Conservation (phyloP, 2,113 vertebrate species). For the Jacana jacana region DNA sequence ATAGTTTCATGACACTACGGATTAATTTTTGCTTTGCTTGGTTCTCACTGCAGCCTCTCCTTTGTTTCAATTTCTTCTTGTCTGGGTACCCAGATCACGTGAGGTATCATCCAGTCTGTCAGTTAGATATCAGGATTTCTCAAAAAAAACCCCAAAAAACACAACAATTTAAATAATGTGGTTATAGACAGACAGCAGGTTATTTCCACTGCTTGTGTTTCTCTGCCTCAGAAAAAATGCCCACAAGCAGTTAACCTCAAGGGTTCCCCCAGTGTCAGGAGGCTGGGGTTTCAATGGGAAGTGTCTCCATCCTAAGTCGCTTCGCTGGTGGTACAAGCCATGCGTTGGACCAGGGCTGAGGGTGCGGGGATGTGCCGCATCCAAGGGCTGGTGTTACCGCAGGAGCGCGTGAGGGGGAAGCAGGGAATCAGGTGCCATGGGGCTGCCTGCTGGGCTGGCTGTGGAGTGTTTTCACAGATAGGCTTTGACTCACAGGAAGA, state of each 20-base stretch:
- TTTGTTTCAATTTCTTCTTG: not conserved
- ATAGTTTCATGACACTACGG: not conserved
- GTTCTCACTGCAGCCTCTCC: not conserved
- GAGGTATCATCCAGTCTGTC: not conserved
- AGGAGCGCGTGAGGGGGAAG: fast-evolving
- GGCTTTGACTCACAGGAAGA: slow-evolving; percentile 49
- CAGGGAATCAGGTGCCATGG: not conserved
- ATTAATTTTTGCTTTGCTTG: not conserved
- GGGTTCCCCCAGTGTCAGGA: not conserved
- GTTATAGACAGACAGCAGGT: not conserved
- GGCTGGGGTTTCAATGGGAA: not conserved
- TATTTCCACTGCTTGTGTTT: not conserved
- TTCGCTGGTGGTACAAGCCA: not conserved
- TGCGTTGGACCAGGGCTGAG: not conserved
- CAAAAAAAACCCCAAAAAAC: not conserved
- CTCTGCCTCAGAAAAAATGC: not conserved
- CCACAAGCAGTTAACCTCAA: not conserved
- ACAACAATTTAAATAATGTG: not conserved
- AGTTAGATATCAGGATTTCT: not conserved
- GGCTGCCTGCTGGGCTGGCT: slow-evolving; percentile 3
- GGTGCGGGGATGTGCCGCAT: not conserved
- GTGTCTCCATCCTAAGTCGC: fast-evolving
- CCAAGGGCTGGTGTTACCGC: not conserved
- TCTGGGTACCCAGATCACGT: fast-evolving
- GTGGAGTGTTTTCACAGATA: not conserved